Conservation (phyloP, 2,113 vertebrate genomes). For the Strix uralensis region DNA sequence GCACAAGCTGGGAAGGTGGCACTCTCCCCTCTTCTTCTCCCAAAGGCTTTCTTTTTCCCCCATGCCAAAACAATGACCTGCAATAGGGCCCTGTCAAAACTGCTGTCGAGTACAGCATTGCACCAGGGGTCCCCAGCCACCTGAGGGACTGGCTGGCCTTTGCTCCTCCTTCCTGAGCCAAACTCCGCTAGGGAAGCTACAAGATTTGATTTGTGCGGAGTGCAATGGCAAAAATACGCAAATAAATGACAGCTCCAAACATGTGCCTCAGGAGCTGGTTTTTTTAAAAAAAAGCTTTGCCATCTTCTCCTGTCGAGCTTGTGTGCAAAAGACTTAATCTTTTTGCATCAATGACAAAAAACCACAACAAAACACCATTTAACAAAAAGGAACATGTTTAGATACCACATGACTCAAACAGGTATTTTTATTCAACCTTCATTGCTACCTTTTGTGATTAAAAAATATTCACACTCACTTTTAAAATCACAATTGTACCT, state of each 20-base stretch:
- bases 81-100: neutral
- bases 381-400: neutral
- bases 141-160: neutral
- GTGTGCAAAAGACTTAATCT: neutral
- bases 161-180: neutral
- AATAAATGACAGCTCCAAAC: neutral
- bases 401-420: neutral
- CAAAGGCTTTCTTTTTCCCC: neutral
- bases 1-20: neutral
- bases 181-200: neutral
- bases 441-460: neutral
- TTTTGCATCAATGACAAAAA: neutral
- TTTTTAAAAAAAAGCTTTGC: neutral
- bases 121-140: rapidly evolving
- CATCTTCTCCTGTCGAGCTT: neutral
- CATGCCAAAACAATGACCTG: neutral
- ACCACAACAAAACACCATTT: neutral
- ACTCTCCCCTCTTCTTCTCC: neutral
- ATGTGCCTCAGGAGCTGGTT: neutral
- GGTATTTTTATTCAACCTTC: neutral
- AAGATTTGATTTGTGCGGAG: neutral
- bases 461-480: neutral
- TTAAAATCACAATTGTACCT: neutral
- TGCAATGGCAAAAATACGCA: neutral
- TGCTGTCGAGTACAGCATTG: neutral